Conservation (phyloP, 2,797 vertebrate genomes). For the Pygocentrus nattereri region DNA sequence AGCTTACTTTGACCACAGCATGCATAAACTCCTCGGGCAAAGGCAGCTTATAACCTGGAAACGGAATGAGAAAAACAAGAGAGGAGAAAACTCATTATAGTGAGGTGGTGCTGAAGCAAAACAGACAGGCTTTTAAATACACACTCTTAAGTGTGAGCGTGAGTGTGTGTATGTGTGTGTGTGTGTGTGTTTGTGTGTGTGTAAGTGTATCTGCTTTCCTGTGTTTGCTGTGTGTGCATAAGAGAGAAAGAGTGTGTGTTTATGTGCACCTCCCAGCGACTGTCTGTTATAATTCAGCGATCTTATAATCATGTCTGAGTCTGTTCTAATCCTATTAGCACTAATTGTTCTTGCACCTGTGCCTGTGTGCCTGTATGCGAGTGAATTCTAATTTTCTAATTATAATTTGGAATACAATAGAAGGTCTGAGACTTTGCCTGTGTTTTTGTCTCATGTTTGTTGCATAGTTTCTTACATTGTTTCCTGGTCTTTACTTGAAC, state of each 20-base stretch:
- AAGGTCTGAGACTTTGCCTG: slow-evolving; percentile 8
- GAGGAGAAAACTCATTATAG: slow-evolving; percentile 51
- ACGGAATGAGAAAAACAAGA: slow-evolving; percentile 42
- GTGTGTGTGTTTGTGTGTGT: slow-evolving; percentile 6
- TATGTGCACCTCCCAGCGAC: not conserved
- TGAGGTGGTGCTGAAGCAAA: slow-evolving; percentile 41
- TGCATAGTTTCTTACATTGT: not conserved
- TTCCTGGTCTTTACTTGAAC: not conserved
- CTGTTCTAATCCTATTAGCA: slow-evolving; percentile 36
- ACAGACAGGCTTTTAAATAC: slow-evolving; percentile 37
- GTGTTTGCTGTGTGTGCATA: not conserved
- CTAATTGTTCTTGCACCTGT: slow-evolving; percentile 29
- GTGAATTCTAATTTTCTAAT: not conserved
- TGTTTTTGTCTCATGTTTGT: slow-evolving; percentile 4
- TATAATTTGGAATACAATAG: not conserved
- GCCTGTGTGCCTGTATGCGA: slow-evolving; percentile 11
- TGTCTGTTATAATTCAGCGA: slow-evolving; percentile 31
- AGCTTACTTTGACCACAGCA: slow-evolving; percentile 45
- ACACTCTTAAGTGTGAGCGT: not conserved
- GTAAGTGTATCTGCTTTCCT: not conserved
- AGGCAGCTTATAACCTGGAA: slow-evolving; percentile 32
- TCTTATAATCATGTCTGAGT: slow-evolving; percentile 38
- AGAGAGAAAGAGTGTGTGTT: not conserved
- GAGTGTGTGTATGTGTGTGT: slow-evolving; percentile 1
- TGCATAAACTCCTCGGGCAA: slow-evolving; percentile 44